Evolutionary conservation across 2,797 vertebrate genomes (phyloP), one percentile per base, ranked within the genome.

Genomic region (Danio jaintianensis): DNA sequence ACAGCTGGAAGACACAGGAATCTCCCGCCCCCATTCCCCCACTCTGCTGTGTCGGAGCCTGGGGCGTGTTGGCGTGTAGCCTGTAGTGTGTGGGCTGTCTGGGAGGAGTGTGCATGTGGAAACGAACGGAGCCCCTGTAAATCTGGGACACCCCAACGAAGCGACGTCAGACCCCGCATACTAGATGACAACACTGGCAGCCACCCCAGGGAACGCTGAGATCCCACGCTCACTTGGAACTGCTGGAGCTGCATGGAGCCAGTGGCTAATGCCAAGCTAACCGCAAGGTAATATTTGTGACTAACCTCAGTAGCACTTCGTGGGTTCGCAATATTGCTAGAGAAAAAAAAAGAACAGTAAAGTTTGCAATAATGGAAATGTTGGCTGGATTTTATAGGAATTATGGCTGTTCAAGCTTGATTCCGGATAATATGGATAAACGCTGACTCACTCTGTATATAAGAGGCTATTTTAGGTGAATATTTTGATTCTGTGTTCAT

Each of bases 1-100:
- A 92, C 91, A 91, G 92, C 91, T 91, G 92, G 92, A 91, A 90
- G 90, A 93, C 90, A 90, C 90, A 89, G 91, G 89, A 93, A 91
- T 91, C 89, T 92, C 91, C 90, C 92, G 87, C 91, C 93, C 90
- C 79, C 50, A 63, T 79, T 81, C 72, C 83, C 79, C 79, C 73
- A 71, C 90, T 85, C 91, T 90, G 89, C 89, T 89, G 90, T 89
- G 92, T 88, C 84, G 89, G 87, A 90, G 91, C 91, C 89, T 79
- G 86, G 84, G 90, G 92, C 90, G 86, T 87, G 86, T 87, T 89
- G 89, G 89, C 90, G 86, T 88, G 87, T 85, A 89, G 92, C 89
- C 91, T 90, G 89, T 87, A 89, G 85, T 92, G 89, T 91, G 92
- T 93, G 91, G 93, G 92, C 85, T 88, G 87, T 80, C 85, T 87